Evolutionary conservation across 2,113 vertebrate genomes (phyloP).

Genomic region (Myotis brandtii): DNA sequence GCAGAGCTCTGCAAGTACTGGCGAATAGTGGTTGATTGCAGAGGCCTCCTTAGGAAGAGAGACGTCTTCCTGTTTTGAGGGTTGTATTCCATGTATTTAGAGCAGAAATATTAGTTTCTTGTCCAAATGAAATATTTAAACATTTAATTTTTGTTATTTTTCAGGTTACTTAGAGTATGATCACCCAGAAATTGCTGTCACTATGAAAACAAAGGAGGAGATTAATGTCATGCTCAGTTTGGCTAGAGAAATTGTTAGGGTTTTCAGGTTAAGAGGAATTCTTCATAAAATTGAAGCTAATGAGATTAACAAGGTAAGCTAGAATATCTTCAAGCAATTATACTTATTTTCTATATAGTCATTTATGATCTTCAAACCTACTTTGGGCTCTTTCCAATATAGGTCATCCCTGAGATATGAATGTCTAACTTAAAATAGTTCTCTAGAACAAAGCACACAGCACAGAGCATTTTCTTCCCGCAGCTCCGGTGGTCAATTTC

Average conservation of each 20-base stretch:
- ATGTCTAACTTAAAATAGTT: neutral
- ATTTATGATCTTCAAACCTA: neutral
- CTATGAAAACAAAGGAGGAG: constrained; percentile 79
- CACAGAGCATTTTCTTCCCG: neutral
- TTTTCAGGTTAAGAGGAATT: constrained; percentile 71
- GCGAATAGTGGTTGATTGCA: neutral
- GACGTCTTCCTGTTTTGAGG: neutral
- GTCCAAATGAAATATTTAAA: neutral
- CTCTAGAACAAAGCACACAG: neutral
- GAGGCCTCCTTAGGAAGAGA: neutral
- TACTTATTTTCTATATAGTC: neutral
- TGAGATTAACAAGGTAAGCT: constrained; percentile 73
- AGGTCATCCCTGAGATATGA: neutral
- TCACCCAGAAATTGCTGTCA: constrained; percentile 72
- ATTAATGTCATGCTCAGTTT: constrained; percentile 75
- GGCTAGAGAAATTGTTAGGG: constrained; percentile 72
- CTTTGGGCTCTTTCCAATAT: neutral
- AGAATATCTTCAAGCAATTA: neutral
- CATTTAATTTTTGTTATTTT: neutral
- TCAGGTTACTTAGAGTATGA: constrained; percentile 80
- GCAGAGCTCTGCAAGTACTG: neutral
- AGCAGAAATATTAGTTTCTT: neutral
- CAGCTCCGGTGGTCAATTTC: neutral
- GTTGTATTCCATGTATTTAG: neutral
- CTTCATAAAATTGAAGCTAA: constrained; percentile 64